phyloP scores from a whole-genome alignment of 2,888 invertebrate species.

The Monochamus alternatus region DNA sequence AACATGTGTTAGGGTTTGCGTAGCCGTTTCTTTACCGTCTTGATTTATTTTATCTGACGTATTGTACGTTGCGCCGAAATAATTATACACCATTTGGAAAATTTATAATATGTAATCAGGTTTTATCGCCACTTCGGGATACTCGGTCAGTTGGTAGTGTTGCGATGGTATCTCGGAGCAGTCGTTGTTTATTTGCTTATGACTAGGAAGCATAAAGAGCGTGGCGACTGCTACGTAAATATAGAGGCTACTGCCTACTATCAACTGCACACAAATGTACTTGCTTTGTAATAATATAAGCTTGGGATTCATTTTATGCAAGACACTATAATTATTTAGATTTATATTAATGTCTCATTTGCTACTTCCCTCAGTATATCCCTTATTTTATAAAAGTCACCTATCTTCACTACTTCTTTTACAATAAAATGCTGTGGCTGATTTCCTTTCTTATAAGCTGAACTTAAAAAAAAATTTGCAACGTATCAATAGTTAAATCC shows the following conservation, averaged over 20 bases:
- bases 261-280: no score
- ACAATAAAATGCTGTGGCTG: no score
- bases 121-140: constrained; percentile 26
- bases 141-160: constrained; percentile 19
- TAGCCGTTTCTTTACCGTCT: constrained; percentile 48
- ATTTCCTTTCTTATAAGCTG: no score
- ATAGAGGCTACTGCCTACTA: neutral
- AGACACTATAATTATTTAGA: neutral
- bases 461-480: no score
- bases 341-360: no score
- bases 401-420: no score
- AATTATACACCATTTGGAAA: constrained; percentile 63
- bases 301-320: neutral
- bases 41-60: constrained; percentile 63
- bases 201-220: constrained; percentile 9
- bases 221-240: neutral
- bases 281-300: neutral
- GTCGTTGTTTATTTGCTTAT: constrained; percentile 27
- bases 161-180: constrained; percentile 22
- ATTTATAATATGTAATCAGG: constrained; percentile 62
- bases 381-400: no score
- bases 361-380: no score
- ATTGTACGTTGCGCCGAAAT: constrained; percentile 57
- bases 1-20: constrained; percentile 60
- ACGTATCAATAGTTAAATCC: no score